phyloP scores from a whole-genome alignment of 1,140 invertebrate species.

The Oedothorax gibbosus region DNA sequence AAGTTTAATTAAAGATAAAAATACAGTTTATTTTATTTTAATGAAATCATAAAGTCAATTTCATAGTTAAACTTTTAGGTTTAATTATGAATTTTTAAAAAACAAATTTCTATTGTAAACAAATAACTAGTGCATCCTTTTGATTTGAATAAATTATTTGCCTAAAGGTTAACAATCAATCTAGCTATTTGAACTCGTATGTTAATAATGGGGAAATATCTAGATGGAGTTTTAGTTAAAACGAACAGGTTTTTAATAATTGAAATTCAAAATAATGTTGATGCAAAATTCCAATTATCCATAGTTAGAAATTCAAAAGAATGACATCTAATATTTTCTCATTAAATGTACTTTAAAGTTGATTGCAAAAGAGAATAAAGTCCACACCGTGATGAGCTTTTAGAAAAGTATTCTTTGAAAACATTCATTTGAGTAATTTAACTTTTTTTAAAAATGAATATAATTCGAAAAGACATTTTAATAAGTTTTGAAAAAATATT shows the following conservation, averaged over 20 bases:
- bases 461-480: not conserved
- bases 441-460: slow-evolving; percentile 30
- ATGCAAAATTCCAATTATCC: not conserved
- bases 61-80: no score
- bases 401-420: not conserved
- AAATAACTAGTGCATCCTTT: no score
- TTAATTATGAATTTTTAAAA: no score
- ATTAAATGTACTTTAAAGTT: not conserved
- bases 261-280: not conserved
- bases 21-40: no score
- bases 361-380: slow-evolving; percentile 21
- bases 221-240: not conserved
- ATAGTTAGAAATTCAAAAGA: not conserved
- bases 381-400: no score
- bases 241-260: not conserved
- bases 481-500: not conserved
- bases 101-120: no score
- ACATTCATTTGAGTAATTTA: slow-evolving; percentile 12
- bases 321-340: not conserved
- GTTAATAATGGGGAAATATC: no score
- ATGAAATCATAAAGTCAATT: no score
- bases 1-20: no score
- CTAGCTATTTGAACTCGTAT: no score
- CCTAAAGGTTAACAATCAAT: no score
- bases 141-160: no score